These are phyloP conservation scores for Campoplex nolae DNA, from an alignment of 2,888 invertebrate species.

Conservation along the genomic window DNA sequence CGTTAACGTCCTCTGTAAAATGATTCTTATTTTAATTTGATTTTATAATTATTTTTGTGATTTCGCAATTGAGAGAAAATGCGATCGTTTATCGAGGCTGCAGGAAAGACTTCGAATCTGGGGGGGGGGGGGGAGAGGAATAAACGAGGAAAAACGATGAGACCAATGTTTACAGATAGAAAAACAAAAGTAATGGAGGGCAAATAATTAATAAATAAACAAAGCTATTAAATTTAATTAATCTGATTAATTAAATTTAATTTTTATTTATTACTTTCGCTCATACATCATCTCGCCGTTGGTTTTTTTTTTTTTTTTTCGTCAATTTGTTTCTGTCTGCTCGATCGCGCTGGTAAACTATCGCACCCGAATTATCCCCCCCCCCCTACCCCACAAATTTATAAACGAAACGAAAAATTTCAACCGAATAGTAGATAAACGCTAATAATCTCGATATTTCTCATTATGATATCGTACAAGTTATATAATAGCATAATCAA, in stretches of 20 bases:
- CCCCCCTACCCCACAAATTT: constrained; percentile 7
- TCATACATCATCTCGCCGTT: constrained; percentile 6
- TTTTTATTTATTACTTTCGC: constrained; percentile 10
- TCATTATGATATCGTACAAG: constrained; percentile 79
- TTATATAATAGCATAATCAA: constrained; percentile 80
- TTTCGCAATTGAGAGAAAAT: constrained; percentile 38
- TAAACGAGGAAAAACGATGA: constrained; percentile 29
- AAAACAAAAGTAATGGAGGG: constrained; percentile 13
- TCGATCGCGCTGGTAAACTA: constrained; percentile 73
- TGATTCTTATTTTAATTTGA: neutral
- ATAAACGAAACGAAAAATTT: constrained; percentile 17
- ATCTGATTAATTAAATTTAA: constrained; percentile 31
- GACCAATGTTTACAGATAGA: neutral
- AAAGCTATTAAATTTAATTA: neutral
- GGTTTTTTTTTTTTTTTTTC: neutral
- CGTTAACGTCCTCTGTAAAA: constrained; percentile 39
- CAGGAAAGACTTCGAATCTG: constrained; percentile 63
- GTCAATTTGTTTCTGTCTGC: constrained; percentile 67
- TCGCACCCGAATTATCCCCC: constrained; percentile 71
- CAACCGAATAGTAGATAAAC: constrained; percentile 79
- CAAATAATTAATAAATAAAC: neutral
- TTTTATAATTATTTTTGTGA: constrained; percentile 10
- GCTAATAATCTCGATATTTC: constrained; percentile 80
- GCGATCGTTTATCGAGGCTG: constrained; percentile 57
- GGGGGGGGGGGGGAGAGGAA: neutral